Percentiles rank a stretch among this genome's conserved stretches.
phyloP scores from a whole-genome alignment of 2,888 invertebrate genomes.

The Drosophila setosimentum region DNA sequence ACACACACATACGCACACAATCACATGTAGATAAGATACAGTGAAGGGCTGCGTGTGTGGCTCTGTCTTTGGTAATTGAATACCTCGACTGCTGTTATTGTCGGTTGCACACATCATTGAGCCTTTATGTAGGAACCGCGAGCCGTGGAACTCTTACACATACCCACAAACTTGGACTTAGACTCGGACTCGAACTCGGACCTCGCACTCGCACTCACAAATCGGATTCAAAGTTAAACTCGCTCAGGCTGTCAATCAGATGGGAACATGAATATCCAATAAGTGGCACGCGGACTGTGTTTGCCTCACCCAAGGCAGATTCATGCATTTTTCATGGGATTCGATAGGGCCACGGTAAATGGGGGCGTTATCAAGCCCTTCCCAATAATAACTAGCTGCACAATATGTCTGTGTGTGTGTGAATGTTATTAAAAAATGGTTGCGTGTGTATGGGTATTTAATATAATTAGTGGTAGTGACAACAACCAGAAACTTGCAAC shows the following conservation, averaged over 20 bases:
- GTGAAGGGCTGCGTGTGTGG: slow-evolving; percentile 55
- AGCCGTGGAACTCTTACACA: slow-evolving; percentile 6
- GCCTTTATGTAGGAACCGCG: slow-evolving; percentile 57
- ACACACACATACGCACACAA: slow-evolving; percentile 5
- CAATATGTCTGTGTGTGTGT: slow-evolving; percentile 10
- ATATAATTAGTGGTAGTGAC: slow-evolving; percentile 76
- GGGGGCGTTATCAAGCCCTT: slow-evolving; percentile 60
- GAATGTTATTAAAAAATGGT: slow-evolving; percentile 46
- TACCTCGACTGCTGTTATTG: slow-evolving; percentile 52
- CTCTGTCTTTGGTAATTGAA: slow-evolving; percentile 65
- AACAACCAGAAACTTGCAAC: slow-evolving; percentile 34
- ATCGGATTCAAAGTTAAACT: slow-evolving; percentile 50
- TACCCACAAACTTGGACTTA: not conserved
- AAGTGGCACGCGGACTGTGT: slow-evolving; percentile 12
- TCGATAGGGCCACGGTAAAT: slow-evolving; percentile 51
- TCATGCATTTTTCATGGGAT: slow-evolving; percentile 74
- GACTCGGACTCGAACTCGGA: not conserved
- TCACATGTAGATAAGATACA: slow-evolving; percentile 7
- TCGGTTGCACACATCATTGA: slow-evolving; percentile 77
- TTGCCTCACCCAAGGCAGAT: not conserved
- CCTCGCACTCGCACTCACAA: not conserved
- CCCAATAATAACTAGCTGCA: slow-evolving; percentile 38
- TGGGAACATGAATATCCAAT: slow-evolving; percentile 39
- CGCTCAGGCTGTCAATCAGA: slow-evolving; percentile 78
- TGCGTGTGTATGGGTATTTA: slow-evolving; percentile 53